Conservation (phyloP, 2,113 vertebrate genomes). For the Actenoides lindsayi region DNA sequence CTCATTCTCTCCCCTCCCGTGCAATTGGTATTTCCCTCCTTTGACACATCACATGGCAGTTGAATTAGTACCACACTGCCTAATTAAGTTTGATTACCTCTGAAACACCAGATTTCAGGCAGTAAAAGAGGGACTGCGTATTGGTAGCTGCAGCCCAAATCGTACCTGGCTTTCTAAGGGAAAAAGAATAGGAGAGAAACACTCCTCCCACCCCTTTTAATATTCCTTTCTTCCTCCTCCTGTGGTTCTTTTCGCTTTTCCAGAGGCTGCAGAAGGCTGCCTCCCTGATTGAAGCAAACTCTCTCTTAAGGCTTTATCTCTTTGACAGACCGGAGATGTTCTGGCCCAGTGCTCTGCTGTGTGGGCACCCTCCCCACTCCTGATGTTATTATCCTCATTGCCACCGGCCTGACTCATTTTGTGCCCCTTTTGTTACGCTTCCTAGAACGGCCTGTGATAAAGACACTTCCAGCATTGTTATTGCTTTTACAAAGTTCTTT, state of each 20-base stretch:
- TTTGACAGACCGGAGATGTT: not conserved
- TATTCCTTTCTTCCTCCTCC: not conserved
- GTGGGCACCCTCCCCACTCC: not conserved
- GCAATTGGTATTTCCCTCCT: not conserved
- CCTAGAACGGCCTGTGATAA: not conserved
- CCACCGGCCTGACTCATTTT: not conserved
- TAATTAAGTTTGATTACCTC: not conserved
- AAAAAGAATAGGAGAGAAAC: not conserved
- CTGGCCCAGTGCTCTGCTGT: slow-evolving; percentile 2
- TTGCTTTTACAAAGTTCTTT: slow-evolving; percentile 5
- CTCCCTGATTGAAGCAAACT: not conserved
- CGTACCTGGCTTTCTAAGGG: not conserved
- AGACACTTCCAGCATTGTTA: slow-evolving; percentile 9
- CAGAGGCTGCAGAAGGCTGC: not conserved
- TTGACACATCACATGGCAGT: not conserved
- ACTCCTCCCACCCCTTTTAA: not conserved
- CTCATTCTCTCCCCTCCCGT: not conserved
- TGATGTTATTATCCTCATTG: not conserved
- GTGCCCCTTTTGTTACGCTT: not conserved
- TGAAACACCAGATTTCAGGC: not conserved
- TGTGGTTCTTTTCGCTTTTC: not conserved
- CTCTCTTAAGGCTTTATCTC: not conserved
- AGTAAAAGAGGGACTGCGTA: not conserved
- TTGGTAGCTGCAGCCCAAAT: not conserved
- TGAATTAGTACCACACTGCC: not conserved